Percentiles rank a stretch among this genome's conserved stretches.
Evolutionary conservation across 2,113 vertebrate species (phyloP).

Genomic region (Dryoscopus gambensis): DNA sequence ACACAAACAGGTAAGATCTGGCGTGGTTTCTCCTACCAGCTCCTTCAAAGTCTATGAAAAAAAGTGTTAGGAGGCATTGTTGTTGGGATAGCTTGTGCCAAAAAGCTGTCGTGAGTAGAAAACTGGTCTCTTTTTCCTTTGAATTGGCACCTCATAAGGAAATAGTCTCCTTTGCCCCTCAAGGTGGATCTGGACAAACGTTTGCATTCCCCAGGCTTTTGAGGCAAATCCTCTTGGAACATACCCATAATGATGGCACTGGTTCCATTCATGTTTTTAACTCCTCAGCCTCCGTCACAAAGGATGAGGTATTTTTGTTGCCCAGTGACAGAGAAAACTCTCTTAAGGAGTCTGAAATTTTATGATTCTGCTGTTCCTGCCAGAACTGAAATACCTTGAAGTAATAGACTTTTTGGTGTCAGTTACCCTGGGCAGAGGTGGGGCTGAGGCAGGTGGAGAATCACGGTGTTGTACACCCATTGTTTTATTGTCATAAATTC

Average conservation of each 20-base stretch:
- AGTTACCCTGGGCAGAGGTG: not conserved
- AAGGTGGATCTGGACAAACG: not conserved
- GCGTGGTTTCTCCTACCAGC: not conserved
- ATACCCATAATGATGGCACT: not conserved
- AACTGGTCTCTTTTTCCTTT: not conserved
- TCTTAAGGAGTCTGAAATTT: not conserved
- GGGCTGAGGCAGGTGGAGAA: not conserved
- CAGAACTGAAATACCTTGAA: not conserved
- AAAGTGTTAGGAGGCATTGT: not conserved
- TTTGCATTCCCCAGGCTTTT: not conserved
- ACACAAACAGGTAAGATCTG: not conserved
- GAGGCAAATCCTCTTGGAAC: not conserved
- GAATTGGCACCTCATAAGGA: not conserved
- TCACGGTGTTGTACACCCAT: rapidly evolving
- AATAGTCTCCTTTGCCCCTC: not conserved
- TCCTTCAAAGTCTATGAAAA: not conserved
- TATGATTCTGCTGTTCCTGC: not conserved
- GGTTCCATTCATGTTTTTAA: not conserved
- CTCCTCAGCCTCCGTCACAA: not conserved
- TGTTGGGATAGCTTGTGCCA: not conserved
- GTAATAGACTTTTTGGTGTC: not conserved
- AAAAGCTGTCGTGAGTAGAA: not conserved
- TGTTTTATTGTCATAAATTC: not conserved
- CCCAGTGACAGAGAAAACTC: not conserved
- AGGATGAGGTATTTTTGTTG: not conserved